Conservation (phyloP, 64 coral and sea anemone genomes). For the Trachythela sp. region DNA sequence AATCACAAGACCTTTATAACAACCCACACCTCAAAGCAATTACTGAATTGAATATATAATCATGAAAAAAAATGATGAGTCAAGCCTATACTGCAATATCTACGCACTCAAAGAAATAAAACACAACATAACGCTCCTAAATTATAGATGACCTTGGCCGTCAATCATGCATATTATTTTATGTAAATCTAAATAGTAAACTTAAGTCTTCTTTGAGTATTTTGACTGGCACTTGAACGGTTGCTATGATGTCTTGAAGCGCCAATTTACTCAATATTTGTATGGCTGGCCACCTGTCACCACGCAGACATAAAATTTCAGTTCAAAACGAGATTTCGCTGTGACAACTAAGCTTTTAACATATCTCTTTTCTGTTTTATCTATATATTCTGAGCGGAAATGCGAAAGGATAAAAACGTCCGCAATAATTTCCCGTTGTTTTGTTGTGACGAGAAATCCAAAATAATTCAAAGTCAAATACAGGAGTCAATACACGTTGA, state of each 20-base stretch:
- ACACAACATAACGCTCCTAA: no score
- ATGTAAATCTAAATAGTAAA: neutral
- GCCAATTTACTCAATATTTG: neutral
- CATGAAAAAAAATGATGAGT: no score
- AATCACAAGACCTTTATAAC: no score
- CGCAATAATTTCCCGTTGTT: neutral
- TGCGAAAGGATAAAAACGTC: neutral
- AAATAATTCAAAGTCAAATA: neutral
- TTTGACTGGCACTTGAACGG: neutral
- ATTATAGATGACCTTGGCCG: neutral
- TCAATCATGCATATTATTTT: conserved; percentile 1
- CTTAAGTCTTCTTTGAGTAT: neutral
- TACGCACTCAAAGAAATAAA: no score
- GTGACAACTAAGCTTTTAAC: no score
- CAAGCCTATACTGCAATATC: no score
- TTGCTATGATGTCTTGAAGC: neutral
- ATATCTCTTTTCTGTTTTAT: no score
- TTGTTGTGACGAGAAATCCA: neutral
- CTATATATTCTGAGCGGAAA: neutral
- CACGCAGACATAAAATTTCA: neutral
- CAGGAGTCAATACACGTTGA: neutral
- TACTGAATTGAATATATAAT: no score
- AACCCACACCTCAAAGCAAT: no score
- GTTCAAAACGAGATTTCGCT: no score
- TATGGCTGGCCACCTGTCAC: neutral